Evolutionary conservation across 2,797 vertebrate species (phyloP).

Genomic region (Sphenodon punctatus): DNA sequence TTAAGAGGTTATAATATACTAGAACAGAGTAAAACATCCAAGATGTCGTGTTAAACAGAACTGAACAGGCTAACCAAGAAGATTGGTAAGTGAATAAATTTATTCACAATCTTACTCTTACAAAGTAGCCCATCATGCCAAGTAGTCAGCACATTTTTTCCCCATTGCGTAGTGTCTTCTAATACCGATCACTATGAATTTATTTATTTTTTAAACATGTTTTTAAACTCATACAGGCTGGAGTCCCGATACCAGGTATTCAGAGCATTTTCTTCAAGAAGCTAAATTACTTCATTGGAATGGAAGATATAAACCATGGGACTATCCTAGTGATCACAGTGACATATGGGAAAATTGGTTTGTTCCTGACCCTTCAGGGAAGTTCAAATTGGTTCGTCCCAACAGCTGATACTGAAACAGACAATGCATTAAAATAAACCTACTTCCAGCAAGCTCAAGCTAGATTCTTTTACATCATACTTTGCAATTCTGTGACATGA

Average conservation of each 20-base stretch:
- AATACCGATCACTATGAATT: no score
- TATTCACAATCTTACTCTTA: background rate
- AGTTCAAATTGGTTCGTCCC: conserved; percentile 84
- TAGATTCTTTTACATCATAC: background rate
- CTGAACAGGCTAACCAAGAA: background rate
- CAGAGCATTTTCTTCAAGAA: conserved; percentile 85
- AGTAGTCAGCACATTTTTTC: background rate
- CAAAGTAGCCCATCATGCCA: background rate
- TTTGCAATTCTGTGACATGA: no score
- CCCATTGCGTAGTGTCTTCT: background rate
- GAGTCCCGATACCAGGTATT: conserved; percentile 88
- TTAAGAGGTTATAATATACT: background rate
- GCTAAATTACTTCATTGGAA: conserved; percentile 96
- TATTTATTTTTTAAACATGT: no score
- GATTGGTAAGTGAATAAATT: background rate
- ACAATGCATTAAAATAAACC: background rate
- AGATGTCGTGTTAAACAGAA: background rate
- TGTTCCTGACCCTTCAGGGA: conserved; percentile 90
- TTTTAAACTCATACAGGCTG: conserved; percentile 79
- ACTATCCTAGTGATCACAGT: conserved; percentile 85
- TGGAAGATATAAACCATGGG: conserved; percentile 96
- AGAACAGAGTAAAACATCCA: background rate
- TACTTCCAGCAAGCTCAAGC: background rate
- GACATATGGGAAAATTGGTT: conserved; percentile 97
- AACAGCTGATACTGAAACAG: conserved; percentile 54